Evolutionary conservation across 2,888 invertebrate species (phyloP), one percentile per base, ranked within the genome.

Genomic region (Andrena dorsata): DNA sequence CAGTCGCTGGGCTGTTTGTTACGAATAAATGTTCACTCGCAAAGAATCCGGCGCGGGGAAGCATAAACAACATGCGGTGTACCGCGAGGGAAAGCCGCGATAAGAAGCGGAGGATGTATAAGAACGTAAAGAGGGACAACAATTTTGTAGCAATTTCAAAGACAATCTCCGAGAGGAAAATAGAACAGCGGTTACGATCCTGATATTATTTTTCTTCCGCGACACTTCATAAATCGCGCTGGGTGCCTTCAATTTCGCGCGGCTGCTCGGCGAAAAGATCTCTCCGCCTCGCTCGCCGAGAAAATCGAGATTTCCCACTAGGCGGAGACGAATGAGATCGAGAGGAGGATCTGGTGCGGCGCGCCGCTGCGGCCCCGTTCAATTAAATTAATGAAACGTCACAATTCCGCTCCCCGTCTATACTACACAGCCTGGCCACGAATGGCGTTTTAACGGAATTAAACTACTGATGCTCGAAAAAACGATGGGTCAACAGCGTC

Each of bases 301-400:
- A 47, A 53, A 69, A 76, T 64, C 76, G 26, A 47, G 56, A 64
- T 66, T 32, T 64, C 2, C 56, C 20, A 35, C n/a, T 20, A 10
- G 53, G 26, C 73, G 56, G 66, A 64, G 77, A 71, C 64, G 77
- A 71, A 53, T 49, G 61, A 41, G 30, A 71, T 28, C 64, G 23
- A 13, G 41, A 13, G 63, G 20, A 26, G 65, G 30, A 56, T 30
- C 58, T 41, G 41, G 56, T 5, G 70, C 68, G 20, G 28, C 63
- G 8, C 49, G 16, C 41, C 41, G 23, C 16, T 35, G 28, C 32
- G 23, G 8, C n/a, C 13, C 35, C 28, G 8, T 66, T 78, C 80
- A 80, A 80, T 80, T 78, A 78, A 80, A 80, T 78, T 80, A 80
- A 80, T 78, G 79, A 78, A 78, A 78, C 80, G 78, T 78, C 80